Percentiles rank a stretch among this genome's conserved stretches.
phyloP scores from a whole-genome alignment of 2,888 invertebrate genomes.

The Automeris io region DNA sequence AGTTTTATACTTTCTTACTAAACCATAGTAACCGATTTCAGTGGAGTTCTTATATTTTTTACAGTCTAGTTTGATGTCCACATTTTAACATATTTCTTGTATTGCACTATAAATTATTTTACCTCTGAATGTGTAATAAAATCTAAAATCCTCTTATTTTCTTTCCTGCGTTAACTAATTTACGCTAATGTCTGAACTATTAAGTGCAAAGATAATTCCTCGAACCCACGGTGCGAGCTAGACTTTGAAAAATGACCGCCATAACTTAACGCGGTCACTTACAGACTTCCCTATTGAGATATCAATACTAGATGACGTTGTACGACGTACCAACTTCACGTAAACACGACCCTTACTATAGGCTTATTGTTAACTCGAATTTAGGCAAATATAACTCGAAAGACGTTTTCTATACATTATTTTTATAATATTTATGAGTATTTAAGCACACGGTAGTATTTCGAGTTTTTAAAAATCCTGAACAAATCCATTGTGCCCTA shows the following conservation, averaged over 20 bases:
- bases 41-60: no score
- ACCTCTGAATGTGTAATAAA: no score
- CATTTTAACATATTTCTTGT: no score
- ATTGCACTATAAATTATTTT: no score
- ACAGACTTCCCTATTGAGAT: slow-evolving; percentile 74
- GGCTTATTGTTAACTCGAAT: slow-evolving; percentile 15
- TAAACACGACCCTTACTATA: slow-evolving; percentile 46
- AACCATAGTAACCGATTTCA: no score
- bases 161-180: slow-evolving; percentile 49
- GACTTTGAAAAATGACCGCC: slow-evolving; percentile 69
- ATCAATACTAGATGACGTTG: slow-evolving; percentile 69
- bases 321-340: slow-evolving; percentile 49
- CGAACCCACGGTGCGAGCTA: slow-evolving; percentile 33
- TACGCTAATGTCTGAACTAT: slow-evolving; percentile 57
- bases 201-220: slow-evolving; percentile 52
- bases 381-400: slow-evolving; percentile 8
- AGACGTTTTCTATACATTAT: no score
- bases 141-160: slow-evolving; percentile 9
- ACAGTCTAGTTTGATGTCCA: no score
- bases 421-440: no score
- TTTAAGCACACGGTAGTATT: no score
- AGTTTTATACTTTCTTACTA: no score
- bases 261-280: slow-evolving; percentile 72
- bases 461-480: no score
- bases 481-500: no score